These are phyloP conservation scores for Epizoanthus scotinus DNA, from an alignment of 92 coral and sea anemone species.

Conservation along the genomic window DNA sequence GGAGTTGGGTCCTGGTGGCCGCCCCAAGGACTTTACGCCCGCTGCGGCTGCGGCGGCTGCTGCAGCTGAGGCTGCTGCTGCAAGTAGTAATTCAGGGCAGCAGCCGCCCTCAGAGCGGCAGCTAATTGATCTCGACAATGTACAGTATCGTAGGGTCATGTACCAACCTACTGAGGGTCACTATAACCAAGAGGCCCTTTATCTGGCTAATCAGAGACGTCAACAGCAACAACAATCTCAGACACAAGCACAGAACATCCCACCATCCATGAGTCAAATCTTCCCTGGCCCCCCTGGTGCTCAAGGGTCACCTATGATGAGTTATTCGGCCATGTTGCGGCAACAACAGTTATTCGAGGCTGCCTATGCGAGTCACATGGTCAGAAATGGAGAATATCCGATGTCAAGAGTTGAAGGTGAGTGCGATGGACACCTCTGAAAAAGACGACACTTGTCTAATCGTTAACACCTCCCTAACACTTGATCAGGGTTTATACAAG, in stretches of 20 bases:
- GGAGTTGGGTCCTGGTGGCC: conserved; percentile 57
- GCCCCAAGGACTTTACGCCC: conserved; percentile 63
- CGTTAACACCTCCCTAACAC: background rate
- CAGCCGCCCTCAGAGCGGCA: conserved; percentile 58
- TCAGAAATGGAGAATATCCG: conserved; percentile 76
- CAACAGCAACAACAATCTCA: conserved; percentile 65
- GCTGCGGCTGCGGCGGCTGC: conserved; percentile 45
- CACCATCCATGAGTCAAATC: conserved; percentile 40
- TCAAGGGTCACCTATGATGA: conserved; percentile 74
- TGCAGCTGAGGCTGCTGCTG: conserved; percentile 45
- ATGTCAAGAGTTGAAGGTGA: conserved; percentile 71
- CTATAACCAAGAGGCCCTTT: conserved; percentile 38
- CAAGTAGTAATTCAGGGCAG: conserved; percentile 2
- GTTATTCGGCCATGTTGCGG: conserved; percentile 78
- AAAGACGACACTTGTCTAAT: background rate
- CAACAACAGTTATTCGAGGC: conserved; percentile 86
- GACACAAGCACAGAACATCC: conserved; percentile 33
- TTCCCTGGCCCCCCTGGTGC: conserved; percentile 52
- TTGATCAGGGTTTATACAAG: too few relatives aligned
- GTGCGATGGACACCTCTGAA: background rate
- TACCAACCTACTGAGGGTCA: conserved; percentile 43
- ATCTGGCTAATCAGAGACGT: conserved; percentile 53
- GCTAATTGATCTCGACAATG: conserved; percentile 75
- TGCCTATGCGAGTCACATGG: conserved; percentile 83
- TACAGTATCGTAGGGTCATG: conserved; percentile 75